These are phyloP conservation scores for Scortum barcoo DNA, from an alignment of 2,113 vertebrate species.

Conservation along the genomic window DNA sequence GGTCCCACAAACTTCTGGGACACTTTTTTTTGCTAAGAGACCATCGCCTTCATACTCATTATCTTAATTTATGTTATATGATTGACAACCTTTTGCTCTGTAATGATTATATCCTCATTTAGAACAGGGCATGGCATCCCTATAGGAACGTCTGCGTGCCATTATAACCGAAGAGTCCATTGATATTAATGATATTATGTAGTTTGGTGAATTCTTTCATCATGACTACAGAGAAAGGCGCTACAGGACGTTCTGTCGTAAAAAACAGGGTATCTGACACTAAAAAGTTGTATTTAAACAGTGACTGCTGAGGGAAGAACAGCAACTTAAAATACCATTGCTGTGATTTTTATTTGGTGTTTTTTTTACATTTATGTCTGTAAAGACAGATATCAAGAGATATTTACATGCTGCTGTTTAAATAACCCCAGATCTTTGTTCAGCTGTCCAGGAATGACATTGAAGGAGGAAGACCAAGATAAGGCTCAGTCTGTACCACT, in stretches of 20 bases:
- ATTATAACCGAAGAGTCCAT: neutral
- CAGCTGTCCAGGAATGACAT: neutral
- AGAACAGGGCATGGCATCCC: neutral
- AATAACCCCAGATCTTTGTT: neutral
- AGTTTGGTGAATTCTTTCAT: neutral
- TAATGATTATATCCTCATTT: neutral
- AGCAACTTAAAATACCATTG: slow-evolving; percentile 19
- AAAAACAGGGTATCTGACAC: neutral
- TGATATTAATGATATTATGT: neutral
- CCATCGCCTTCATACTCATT: neutral
- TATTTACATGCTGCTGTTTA: neutral
- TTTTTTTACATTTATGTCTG: neutral
- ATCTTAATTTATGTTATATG: too few relatives aligned
- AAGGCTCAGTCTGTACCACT: neutral
- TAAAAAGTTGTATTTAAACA: neutral
- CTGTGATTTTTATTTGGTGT: neutral
- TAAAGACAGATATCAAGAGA: neutral
- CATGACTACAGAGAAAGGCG: neutral
- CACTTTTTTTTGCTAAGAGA: neutral
- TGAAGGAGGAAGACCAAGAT: slow-evolving; percentile 14
- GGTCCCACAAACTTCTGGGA: neutral
- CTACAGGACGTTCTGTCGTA: neutral
- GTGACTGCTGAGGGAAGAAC: slow-evolving; percentile 38
- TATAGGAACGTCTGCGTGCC: neutral
- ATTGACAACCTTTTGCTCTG: neutral